Conservation (phyloP, 2,888 invertebrate genomes). For the Latrodectus hesperus region DNA sequence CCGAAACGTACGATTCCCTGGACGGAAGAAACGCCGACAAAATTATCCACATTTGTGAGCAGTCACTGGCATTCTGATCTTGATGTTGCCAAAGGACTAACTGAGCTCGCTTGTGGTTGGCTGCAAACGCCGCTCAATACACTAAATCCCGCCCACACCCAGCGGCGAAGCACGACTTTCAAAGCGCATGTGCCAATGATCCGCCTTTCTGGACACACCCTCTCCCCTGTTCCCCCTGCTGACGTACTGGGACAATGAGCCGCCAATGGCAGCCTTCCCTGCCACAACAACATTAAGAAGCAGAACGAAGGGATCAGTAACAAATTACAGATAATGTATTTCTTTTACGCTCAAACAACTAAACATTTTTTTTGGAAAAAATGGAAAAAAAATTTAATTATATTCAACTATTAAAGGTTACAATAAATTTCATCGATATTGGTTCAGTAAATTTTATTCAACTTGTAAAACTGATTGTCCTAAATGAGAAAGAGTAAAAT, state of each 20-base stretch:
- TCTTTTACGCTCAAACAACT: too few relatives aligned
- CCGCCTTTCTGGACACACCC: slow-evolving; percentile 17
- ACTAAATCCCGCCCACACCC: slow-evolving; percentile 33
- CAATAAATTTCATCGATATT: too few relatives aligned
- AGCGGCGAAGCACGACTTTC: slow-evolving; percentile 17
- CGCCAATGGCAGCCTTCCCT: slow-evolving; percentile 51
- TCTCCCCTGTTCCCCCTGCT: slow-evolving; percentile 21
- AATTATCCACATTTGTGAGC: slow-evolving; percentile 1
- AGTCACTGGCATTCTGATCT: neutral
- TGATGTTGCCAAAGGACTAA: slow-evolving; percentile 10
- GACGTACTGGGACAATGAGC: slow-evolving; percentile 48
- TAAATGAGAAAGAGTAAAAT: too few relatives aligned
- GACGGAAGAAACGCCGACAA: slow-evolving; percentile 2
- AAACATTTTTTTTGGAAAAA: too few relatives aligned
- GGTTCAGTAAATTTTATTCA: too few relatives aligned
- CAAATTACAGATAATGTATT: neutral
- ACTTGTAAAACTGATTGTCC: too few relatives aligned
- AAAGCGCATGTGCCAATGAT: slow-evolving; percentile 17
- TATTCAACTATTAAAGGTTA: too few relatives aligned
- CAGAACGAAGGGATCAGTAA: slow-evolving; percentile 24
- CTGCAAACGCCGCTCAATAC: slow-evolving; percentile 18
- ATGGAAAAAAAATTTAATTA: too few relatives aligned
- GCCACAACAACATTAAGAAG: slow-evolving; percentile 18
- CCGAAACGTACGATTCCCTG: neutral
- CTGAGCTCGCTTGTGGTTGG: slow-evolving; percentile 6